Evolutionary conservation across 2,113 vertebrate species (phyloP).

Genomic region (Grallaria varia): DNA sequence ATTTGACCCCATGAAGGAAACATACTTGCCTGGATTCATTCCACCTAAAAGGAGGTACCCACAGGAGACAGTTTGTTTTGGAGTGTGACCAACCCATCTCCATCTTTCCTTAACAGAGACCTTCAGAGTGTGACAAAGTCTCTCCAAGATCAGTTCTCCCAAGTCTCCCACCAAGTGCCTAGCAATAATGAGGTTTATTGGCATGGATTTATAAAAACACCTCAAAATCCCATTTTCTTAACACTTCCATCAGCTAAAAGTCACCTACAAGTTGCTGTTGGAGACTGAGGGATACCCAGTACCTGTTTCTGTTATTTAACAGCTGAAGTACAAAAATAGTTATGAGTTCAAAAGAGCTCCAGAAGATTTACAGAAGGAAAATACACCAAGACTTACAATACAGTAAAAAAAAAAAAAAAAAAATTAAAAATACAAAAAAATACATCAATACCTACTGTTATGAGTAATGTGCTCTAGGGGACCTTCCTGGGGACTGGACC

Average conservation of each 20-base stretch:
- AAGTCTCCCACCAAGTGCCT: neutral
- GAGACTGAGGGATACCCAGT: neutral
- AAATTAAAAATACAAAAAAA: neutral
- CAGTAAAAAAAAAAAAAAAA: neutral
- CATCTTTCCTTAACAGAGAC: neutral
- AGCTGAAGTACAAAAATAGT: neutral
- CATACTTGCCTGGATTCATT: neutral
- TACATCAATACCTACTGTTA: neutral
- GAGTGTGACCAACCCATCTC: fast-evolving
- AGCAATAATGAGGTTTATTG: neutral
- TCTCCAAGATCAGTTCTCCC: neutral
- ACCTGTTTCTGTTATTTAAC: neutral
- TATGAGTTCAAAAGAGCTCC: neutral
- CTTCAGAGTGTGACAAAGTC: fast-evolving
- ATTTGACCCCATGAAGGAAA: fast-evolving
- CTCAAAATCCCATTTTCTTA: neutral
- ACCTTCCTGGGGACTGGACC: neutral
- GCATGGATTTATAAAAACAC: neutral
- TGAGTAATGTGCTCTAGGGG: neutral
- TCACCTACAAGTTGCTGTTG: neutral
- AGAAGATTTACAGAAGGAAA: neutral
- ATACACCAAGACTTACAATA: fast-evolving
- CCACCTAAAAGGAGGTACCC: neutral
- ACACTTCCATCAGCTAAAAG: neutral
- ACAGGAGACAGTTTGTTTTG: neutral